phyloP scores from a whole-genome alignment of 2,888 invertebrate genomes.

The Aleiodes alternator region DNA sequence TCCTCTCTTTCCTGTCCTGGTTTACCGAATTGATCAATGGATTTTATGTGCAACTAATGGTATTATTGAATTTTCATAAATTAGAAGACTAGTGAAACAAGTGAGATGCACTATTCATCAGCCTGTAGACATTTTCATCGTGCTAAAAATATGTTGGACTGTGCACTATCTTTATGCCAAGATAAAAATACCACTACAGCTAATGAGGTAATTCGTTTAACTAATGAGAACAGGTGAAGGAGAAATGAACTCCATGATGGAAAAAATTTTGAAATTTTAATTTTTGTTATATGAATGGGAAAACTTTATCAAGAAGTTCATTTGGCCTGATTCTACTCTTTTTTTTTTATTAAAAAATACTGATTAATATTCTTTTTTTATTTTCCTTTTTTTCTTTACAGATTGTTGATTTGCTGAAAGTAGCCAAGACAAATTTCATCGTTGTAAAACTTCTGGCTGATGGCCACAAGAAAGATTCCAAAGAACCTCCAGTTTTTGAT shows the following conservation, averaged over 20 bases:
- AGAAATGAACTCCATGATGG: neutral
- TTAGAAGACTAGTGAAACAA: slow-evolving; percentile 66
- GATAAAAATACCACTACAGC: slow-evolving; percentile 73
- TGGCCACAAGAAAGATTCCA: slow-evolving; percentile 93
- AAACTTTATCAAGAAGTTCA: too few relatives aligned
- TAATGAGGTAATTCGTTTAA: slow-evolving; percentile 67
- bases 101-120: slow-evolving; percentile 80
- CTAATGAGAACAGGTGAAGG: neutral
- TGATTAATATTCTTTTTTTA: slow-evolving; percentile 16
- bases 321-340: neutral
- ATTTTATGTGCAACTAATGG: neutral
- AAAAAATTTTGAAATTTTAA: slow-evolving; percentile 77
- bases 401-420: slow-evolving; percentile 88
- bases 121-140: slow-evolving; percentile 96
- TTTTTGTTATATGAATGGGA: slow-evolving; percentile 33
- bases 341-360: neutral
- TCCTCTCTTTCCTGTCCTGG: too few relatives aligned
- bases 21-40: too few relatives aligned
- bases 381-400: slow-evolving; percentile 70
- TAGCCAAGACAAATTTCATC: slow-evolving; percentile 96
- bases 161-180: slow-evolving; percentile 87
- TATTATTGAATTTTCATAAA: slow-evolving; percentile 41
- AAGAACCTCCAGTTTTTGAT: slow-evolving; percentile 91
- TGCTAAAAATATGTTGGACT: slow-evolving; percentile 90
- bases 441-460: slow-evolving; percentile 94